Evolutionary conservation across 2,888 invertebrate genomes (phyloP), one percentile per base, ranked within the genome.

Genomic region (Lasioglossum zephyrum): DNA sequence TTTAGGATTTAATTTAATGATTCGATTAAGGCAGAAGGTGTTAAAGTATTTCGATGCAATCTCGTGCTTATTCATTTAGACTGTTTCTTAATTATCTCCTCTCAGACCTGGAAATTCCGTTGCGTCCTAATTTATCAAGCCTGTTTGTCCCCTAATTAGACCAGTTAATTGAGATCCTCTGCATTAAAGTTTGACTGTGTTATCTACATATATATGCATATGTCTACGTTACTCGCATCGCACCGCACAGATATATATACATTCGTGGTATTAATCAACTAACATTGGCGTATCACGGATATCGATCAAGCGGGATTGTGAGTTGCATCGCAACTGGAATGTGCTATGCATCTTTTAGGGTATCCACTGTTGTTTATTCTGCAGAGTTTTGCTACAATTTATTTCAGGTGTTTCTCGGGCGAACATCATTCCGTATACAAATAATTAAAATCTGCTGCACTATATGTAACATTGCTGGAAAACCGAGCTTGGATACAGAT

Each of bases 151-250:
- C 63, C 44, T 73, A 73, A 47, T 47, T 73, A 73, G 39, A 26
- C 26, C 47, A 47, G 31, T 73, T 73, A 63, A 63, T 63, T 63
- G 31, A 63, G 63, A 63, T 63, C 63, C 63, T 16, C 63, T 31
- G 63, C 31, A 26, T 63, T 63, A 63, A 63, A 63, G 60, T 63
- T 63, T 63, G 26, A 16, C 60, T 63, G 31, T 26, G 60, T 63
- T 63, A 63, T 63, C 31, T 26, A 26, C 31, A 26, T 31, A 26
- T 63, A 26, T 31, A 16, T 31, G 13, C 16, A 26, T 63, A 13
- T 5, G 26, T 26, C 60, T 13, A 26, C 60, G 60, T 26, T 60
- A 26, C n/a, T 60, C 60, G 26, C 60, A 13, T 60, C 26, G 26
- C 60, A 26, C 2, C 26, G 16, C 26, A 2, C 13, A 31, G 60